Base-by-base conservation (phyloP, 2,888 invertebrate genomes). In the Lampropteryx suffumata region DNA sequence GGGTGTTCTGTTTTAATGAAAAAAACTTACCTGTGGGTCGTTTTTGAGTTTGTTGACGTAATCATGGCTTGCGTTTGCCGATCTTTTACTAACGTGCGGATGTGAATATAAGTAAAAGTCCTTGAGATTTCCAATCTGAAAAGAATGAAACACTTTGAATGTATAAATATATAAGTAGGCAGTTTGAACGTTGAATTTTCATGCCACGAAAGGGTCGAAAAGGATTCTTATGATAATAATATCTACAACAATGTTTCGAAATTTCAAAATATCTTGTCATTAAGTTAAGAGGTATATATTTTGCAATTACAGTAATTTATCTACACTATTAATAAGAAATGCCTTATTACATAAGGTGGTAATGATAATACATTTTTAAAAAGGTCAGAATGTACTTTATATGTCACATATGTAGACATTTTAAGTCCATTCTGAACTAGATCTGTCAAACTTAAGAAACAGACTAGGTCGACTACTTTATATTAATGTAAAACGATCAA, bases 91-190 rank as follows among this genome's bases (percentile, higher is more conserved):
- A 59, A 90, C 68, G 58, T 83, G 82, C 21, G 89, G 86, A 55
- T 90, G 90, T 55, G 88, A 87, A 57, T 89, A 67, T 45, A 90
- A 62, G 64, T 73, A 90, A 62, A 79, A 90, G 57, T 87, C 67
- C 57, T 80, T 84, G 63, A 90, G 64, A 66, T 74, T 82, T 40
- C 90, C 90, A 67, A 90, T 90, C 90, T 90, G 87, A 21, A 80
- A 84, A 72, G 57, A 76, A 73, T 61, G 51, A 64, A 61, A 59
- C 42, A n/a, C 34, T 39, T 50, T 48, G 35, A 55, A 49, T 59
- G 34, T 12, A 34, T 43, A 40, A 48, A 53, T 44, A 53, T 44
- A 41, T 44, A 44, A 47, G 37, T 27, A 41, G 46, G 32, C 13
- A 21, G 28, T 50, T 27, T 11, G 13, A 13, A 14, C 37, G 21